A percentile compares a stretch with the other conserved stretches of the same genome.
These are phyloP conservation scores for Leptinotarsa texana DNA, from an alignment of 1,140 invertebrate species.

Conservation along the genomic window DNA sequence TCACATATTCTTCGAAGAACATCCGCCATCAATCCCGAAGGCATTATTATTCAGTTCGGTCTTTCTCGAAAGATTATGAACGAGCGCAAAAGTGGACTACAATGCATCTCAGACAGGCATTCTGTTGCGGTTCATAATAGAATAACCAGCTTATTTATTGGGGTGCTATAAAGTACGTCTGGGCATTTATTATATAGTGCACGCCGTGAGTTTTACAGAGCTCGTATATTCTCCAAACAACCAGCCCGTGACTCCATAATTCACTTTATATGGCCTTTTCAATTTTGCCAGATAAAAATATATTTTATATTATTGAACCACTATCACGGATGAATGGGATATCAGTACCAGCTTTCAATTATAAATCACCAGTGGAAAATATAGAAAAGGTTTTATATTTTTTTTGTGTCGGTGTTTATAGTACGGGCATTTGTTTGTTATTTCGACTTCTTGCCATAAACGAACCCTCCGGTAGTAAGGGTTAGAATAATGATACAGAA, in stretches of 20 bases:
- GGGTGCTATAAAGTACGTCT: constrained; percentile 49
- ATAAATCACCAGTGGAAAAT: constrained; percentile 9
- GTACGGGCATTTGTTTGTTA: background rate
- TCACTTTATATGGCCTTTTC: constrained; percentile 40
- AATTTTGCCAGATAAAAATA: constrained; percentile 32
- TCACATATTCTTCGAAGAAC: background rate
- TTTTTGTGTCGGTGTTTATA: background rate
- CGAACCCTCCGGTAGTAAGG: too few species aligned
- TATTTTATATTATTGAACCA: constrained; percentile 22
- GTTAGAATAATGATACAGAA: too few species aligned
- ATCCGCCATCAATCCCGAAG: background rate
- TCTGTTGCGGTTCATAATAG: constrained; percentile 49
- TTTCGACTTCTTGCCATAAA: too few species aligned
- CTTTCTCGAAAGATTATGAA: constrained; percentile 15
- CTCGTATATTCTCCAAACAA: constrained; percentile 42
- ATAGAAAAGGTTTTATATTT: background rate
- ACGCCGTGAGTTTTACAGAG: constrained; percentile 44
- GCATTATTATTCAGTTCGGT: constrained; percentile 10
- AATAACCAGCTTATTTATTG: constrained; percentile 51
- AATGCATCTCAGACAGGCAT: constrained; percentile 42
- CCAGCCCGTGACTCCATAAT: constrained; percentile 43
- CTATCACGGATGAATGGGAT: constrained; percentile 8
- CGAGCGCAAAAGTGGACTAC: constrained; percentile 38
- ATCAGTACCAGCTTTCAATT: constrained; percentile 8
- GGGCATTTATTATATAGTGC: constrained; percentile 49